Base-by-base conservation (phyloP, 1,140 invertebrate genomes). In the Linepithema humile region DNA sequence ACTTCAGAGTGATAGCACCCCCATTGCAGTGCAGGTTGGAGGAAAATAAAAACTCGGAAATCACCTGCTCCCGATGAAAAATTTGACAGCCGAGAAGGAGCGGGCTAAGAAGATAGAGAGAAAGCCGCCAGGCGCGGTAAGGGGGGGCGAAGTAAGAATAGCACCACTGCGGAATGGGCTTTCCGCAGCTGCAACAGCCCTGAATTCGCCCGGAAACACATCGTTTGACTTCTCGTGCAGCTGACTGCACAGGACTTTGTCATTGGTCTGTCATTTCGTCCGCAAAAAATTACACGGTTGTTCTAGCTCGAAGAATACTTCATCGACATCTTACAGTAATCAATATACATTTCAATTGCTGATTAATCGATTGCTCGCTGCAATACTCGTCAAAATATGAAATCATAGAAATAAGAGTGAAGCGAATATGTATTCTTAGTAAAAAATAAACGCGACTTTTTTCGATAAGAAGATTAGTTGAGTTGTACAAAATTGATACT, bases 11-110 rank as follows among this genome's bases (percentile, higher is more conserved):
- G 87, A 91, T 91, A 85, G 82, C 85, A 53, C 72, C 45, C 65
- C 62, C 69, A 72, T 84, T 67, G 75, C 23, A n/a, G 35, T 29
- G 85, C 85, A 40, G 64, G 80, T 70, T 64, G 57, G 50, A 86
- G 74, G 86, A 89, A 92, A 91, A 90, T 90, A 91, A 91, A 92
- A 92, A 90, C 89, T 91, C 77, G 72, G 77, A 85, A 82, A 90
- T 91, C 88, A 85, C 82, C 85, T 87, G 88, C 40, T 87, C 72
- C 45, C 72, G 82, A 85, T 89, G 88, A 89, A 87, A 90, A 90
- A 87, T 90, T 89, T 85, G 78, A 89, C 74, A 70, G 62, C 50
- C 62, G 80, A 57, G 53, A 53, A 65, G 43, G 53, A 73, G 35
- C 62, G 59, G 32, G 67, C 43, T 60, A 74, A 78, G 69, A 45